These are phyloP conservation scores for Nipponia nippon DNA, from an alignment of 2,113 vertebrate species.

Conservation along the genomic window DNA sequence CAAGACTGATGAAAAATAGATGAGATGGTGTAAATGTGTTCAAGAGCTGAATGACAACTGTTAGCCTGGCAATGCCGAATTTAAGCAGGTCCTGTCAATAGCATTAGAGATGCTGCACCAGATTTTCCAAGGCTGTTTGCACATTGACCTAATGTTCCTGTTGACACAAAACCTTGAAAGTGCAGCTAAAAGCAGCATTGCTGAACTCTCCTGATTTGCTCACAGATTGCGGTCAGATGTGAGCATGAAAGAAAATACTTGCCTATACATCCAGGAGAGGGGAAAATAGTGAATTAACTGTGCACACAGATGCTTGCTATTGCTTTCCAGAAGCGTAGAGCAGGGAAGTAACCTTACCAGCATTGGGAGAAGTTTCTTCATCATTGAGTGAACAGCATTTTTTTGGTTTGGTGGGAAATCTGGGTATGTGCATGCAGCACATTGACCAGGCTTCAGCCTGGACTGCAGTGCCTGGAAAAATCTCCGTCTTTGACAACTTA, in stretches of 20 bases:
- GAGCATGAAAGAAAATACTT: not conserved
- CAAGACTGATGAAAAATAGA: constrained; percentile 17
- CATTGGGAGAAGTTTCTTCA: accelerated
- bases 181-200: not conserved
- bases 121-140: not conserved
- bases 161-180: not conserved
- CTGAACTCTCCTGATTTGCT: not conserved
- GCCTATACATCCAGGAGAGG: not conserved
- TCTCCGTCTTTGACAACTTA: accelerated
- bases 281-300: not conserved
- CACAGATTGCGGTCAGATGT: not conserved
- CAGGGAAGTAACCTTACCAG: not conserved
- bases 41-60: not conserved
- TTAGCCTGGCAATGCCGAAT: not conserved
- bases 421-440: accelerated
- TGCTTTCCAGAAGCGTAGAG: not conserved
- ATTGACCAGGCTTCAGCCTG: not conserved
- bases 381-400: accelerated
- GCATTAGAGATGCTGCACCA: not conserved
- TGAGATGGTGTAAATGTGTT: not conserved
- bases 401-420: not conserved
- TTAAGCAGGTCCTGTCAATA: not conserved
- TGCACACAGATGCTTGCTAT: accelerated
- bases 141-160: not conserved
- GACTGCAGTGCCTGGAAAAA: not conserved